Percentiles rank a stretch among this genome's conserved stretches.
These are phyloP conservation scores for Standfussiana lucernea DNA, from an alignment of 2,888 invertebrate species.

Conservation along the genomic window DNA sequence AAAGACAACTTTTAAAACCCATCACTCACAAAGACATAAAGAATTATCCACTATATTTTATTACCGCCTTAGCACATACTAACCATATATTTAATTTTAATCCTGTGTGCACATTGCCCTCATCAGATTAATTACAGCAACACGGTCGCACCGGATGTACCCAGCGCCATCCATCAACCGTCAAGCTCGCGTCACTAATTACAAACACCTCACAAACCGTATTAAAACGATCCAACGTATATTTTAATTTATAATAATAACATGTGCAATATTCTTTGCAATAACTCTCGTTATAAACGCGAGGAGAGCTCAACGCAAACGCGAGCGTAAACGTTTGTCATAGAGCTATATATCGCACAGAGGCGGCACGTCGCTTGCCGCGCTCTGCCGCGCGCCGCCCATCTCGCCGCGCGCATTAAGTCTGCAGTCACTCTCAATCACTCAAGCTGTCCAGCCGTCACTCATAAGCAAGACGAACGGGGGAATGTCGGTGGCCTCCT, in stretches of 20 bases:
- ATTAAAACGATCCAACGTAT: constrained; percentile 85
- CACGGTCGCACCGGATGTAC: constrained; percentile 70
- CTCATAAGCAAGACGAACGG: constrained; percentile 90
- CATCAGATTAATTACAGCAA: constrained; percentile 71
- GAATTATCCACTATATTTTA: constrained; percentile 51
- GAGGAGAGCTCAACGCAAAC: constrained; percentile 63
- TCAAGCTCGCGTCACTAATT: constrained; percentile 83
- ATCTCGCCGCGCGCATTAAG: constrained; percentile 89
- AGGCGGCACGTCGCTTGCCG: constrained; percentile 70
- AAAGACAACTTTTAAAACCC: not conserved
- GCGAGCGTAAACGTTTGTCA: constrained; percentile 65
- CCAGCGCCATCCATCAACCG: constrained; percentile 77
- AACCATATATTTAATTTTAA: constrained; percentile 59
- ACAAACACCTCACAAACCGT: constrained; percentile 81
- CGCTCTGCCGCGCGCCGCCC: constrained; percentile 71
- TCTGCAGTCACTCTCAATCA: constrained; percentile 90
- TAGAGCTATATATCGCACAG: constrained; percentile 76
- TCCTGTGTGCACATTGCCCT: constrained; percentile 61
- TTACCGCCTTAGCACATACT: constrained; percentile 40
- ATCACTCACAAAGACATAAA: constrained; percentile 42
- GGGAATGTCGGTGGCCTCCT: constrained; percentile 86
- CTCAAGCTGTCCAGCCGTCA: constrained; percentile 90
- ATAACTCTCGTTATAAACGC: constrained; percentile 38
- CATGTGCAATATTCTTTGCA: constrained; percentile 73
- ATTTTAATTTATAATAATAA: constrained; percentile 88